Evolutionary conservation across 2,888 invertebrate genomes (phyloP).

Genomic region (Pheosia tremula): DNA sequence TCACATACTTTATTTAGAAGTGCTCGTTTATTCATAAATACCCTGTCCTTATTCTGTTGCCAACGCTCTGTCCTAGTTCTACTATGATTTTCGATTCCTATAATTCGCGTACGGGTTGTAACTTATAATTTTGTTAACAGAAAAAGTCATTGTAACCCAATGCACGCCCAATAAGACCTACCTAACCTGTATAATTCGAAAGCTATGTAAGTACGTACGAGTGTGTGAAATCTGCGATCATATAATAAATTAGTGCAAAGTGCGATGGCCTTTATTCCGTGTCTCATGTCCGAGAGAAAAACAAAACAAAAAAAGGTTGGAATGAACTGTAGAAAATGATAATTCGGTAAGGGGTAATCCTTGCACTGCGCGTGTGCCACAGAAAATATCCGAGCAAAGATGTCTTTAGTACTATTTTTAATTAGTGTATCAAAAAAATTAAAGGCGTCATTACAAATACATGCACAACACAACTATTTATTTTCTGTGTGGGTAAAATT

Average conservation of each 20-base stretch:
- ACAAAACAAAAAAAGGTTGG: no score
- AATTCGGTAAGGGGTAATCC: no score
- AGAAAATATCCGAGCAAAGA: no score
- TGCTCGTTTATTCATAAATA: no score
- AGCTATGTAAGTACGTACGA: background rate
- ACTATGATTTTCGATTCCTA: background rate
- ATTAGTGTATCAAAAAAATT: no score
- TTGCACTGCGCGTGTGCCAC: no score
- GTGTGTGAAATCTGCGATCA: slow-evolving; percentile 1
- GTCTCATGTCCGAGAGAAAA: background rate
- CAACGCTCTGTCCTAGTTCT: background rate
- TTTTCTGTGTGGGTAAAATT: no score
- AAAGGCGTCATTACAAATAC: no score
- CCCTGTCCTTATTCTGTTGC: background rate
- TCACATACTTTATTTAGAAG: no score
- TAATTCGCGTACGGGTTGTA: background rate
- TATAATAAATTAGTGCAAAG: background rate
- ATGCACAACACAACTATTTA: no score
- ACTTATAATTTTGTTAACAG: background rate
- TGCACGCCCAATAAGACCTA: slow-evolving; percentile 4
- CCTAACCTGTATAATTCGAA: slow-evolving; percentile 3
- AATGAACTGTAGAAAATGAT: no score
- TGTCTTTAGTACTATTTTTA: no score
- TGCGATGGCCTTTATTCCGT: background rate
- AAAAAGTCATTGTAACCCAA: background rate